Percentiles rank a stretch among this genome's conserved stretches.
Evolutionary conservation across 2,888 invertebrate genomes (phyloP).

Genomic region (Drosophila neutralis): DNA sequence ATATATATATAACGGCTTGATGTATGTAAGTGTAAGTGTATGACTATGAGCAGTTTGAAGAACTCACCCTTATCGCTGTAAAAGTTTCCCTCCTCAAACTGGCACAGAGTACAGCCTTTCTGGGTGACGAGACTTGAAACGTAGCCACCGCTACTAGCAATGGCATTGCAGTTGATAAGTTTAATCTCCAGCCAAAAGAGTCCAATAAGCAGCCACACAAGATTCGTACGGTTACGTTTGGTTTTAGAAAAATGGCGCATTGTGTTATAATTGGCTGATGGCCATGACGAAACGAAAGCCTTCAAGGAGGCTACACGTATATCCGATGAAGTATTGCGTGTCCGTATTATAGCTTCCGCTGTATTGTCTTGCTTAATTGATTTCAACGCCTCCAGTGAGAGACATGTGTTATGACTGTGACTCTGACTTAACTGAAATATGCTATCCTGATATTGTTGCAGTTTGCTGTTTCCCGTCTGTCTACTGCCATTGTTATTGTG

Average conservation of each 20-base stretch:
- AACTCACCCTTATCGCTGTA: slow-evolving; percentile 59
- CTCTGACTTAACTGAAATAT: slow-evolving; percentile 12
- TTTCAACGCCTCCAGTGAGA: slow-evolving; percentile 49
- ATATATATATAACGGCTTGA: background rate
- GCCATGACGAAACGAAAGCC: slow-evolving; percentile 35
- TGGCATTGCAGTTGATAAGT: slow-evolving; percentile 79
- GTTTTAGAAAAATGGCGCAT: slow-evolving; percentile 55
- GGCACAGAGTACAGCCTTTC: slow-evolving; percentile 66
- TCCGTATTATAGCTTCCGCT: slow-evolving; percentile 1
- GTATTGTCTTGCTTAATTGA: slow-evolving; percentile 31
- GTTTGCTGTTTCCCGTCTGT: slow-evolving; percentile 20
- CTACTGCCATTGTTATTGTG: slow-evolving; percentile 29
- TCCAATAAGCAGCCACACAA: slow-evolving; percentile 83
- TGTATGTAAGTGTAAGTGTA: background rate
- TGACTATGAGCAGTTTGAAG: background rate
- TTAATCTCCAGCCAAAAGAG: slow-evolving; percentile 83
- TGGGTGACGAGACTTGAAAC: slow-evolving; percentile 63
- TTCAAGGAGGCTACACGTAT: slow-evolving; percentile 39
- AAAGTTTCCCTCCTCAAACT: slow-evolving; percentile 56
- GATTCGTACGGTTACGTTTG: slow-evolving; percentile 68
- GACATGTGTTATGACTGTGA: slow-evolving; percentile 5
- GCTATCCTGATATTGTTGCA: slow-evolving; percentile 30
- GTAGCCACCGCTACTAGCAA: slow-evolving; percentile 57
- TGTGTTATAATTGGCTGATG: slow-evolving; percentile 19
- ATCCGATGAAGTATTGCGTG: slow-evolving; percentile 11